Evolutionary conservation across 2,888 invertebrate species (phyloP).

Genomic region (Eretmocerus hayati): DNA sequence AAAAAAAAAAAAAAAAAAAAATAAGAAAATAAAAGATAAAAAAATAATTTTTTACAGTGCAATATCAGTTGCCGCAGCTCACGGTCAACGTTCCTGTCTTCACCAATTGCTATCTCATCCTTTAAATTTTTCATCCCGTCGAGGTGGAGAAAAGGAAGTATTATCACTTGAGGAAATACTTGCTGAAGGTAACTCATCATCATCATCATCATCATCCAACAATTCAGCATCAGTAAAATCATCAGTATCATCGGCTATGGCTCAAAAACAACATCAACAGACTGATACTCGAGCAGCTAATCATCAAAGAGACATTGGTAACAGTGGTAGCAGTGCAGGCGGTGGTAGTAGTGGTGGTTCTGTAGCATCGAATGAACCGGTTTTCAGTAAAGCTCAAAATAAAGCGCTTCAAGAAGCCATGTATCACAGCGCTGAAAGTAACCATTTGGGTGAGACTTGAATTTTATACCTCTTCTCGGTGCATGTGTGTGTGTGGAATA

Average conservation of each 20-base stretch:
- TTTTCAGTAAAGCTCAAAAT: slow-evolving; percentile 71
- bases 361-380: no score
- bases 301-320: not conserved
- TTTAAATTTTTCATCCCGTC: slow-evolving; percentile 51
- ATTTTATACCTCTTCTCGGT: no score
- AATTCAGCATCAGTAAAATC: no score
- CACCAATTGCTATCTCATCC: slow-evolving; percentile 73
- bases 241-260: slow-evolving; percentile 21
- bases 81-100: slow-evolving; percentile 73
- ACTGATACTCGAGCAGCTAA: slow-evolving; percentile 5
- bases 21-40: no score
- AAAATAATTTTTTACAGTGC: slow-evolving; percentile 58
- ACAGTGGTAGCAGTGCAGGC: not conserved
- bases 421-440: slow-evolving; percentile 90
- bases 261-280: slow-evolving; percentile 26
- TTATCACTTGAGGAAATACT: slow-evolving; percentile 83
- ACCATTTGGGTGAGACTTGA: slow-evolving; percentile 66
- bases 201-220: no score
- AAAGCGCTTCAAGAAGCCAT: slow-evolving; percentile 85
- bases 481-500: no score
- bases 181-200: slow-evolving; percentile 71
- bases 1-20: no score
- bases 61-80: slow-evolving; percentile 82
- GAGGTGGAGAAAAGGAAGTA: slow-evolving; percentile 62
- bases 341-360: not conserved